Base-by-base conservation (phyloP, 1,140 invertebrate genomes). In the Bilobella aurantiaca region DNA sequence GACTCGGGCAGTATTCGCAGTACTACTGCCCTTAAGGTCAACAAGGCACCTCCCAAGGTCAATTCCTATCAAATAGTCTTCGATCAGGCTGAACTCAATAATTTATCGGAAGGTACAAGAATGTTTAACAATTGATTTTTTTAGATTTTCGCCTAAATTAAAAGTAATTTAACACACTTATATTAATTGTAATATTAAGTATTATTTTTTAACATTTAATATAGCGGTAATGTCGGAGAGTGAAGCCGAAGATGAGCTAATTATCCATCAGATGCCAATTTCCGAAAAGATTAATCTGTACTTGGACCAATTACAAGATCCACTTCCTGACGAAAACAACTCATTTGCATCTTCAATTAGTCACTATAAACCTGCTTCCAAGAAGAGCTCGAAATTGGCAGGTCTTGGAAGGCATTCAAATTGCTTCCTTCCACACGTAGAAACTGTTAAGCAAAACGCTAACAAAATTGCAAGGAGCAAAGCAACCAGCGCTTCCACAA, bases 201-300 rank as follows among this genome's bases (percentile, higher is more conserved):
- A 14, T 56, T 64, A 27, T 32, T 66, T 21, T 63, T 30, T 63
- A n/a, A 14, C 28, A 31, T 63, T 46, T 21, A n/a, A n/a, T n/a
- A n/a, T 49, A 59, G 60, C 62, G 1, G 31, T 59, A 21, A 47
- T 67, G 5, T 67, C 67, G 8, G 67, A 68, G 23, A 42, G 58
- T 42, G 67, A 68, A 29, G 42, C 49, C 16, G 60, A 64, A 23
- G 32, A 53, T 27, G 49, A 29, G 34, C 58, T 27, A 28, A 63
- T 18, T 18, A n/a, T 68, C 2, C 23, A 49, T 14, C 42, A 61
- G 3, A 68, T 68, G 58, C 42, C 58, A 25, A 65, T 68, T 31
- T 63, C 63, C 2, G 67, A 68, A 29, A 68, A 68, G 31, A 68
- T 68, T 3, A 53, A 62, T 21, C 21, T 65, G 30, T 68, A 64